phyloP scores from a whole-genome alignment of 2,113 vertebrate species.

The Conger conger region DNA sequence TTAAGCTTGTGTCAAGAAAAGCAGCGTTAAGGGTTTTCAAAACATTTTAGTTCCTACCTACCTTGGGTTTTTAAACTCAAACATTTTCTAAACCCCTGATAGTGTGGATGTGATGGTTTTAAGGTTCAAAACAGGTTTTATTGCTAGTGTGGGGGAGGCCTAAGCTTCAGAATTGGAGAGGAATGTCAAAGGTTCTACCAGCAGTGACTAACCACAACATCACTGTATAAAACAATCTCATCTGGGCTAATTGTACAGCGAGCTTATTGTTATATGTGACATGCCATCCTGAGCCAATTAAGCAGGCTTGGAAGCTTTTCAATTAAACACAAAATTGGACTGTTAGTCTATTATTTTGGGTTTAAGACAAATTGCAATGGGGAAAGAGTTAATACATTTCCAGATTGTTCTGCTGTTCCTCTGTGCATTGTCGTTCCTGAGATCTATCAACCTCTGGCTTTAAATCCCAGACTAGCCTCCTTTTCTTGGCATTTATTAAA shows the following conservation, averaged over 20 bases:
- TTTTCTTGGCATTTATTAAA: slow-evolving; percentile 11
- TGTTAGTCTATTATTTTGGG: slow-evolving; percentile 15
- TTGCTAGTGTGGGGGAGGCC: too few relatives aligned
- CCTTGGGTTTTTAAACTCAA: too few relatives aligned
- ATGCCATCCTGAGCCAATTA: neutral
- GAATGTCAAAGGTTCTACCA: neutral
- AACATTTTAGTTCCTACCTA: too few relatives aligned
- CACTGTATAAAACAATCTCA: neutral
- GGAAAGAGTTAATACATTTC: slow-evolving; percentile 6
- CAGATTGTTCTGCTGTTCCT: neutral
- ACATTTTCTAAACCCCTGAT: too few relatives aligned
- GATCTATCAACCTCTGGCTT: slow-evolving; percentile 3
- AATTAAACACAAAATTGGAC: slow-evolving; percentile 14
- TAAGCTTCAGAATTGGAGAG: too few relatives aligned
- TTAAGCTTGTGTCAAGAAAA: too few relatives aligned
- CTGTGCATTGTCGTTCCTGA: slow-evolving; percentile 8
- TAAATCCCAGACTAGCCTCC: neutral
- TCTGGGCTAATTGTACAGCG: neutral
- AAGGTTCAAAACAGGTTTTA: too few relatives aligned
- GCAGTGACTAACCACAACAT: neutral
- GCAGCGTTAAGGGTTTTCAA: too few relatives aligned
- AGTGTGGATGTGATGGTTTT: too few relatives aligned
- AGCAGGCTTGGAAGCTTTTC: slow-evolving; percentile 1
- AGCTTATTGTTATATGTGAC: neutral
- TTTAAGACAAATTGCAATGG: neutral